A percentile compares a stretch with the other conserved stretches of the same genome.
These are phyloP conservation scores for Neodon shergylaensis DNA, from an alignment of 2,113 vertebrate species.

Conservation along the genomic window DNA sequence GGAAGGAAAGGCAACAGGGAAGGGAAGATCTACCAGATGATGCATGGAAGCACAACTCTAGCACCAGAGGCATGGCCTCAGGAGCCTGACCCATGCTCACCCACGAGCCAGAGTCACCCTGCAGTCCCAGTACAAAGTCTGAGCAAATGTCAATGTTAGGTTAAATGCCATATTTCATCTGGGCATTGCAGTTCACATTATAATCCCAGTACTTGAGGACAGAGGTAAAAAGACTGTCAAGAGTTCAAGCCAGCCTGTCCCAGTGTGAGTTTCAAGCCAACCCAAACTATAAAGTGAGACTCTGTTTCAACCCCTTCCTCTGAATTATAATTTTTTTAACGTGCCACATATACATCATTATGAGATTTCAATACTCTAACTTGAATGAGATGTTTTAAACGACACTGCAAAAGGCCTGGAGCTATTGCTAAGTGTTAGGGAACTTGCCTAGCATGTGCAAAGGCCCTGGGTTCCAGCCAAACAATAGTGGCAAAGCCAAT, in stretches of 20 bases:
- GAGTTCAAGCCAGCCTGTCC: neutral
- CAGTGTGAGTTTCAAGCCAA: neutral
- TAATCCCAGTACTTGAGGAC: neutral
- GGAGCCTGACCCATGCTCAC: neutral
- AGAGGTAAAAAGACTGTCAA: neutral
- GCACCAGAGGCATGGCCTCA: neutral
- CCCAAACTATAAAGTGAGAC: neutral
- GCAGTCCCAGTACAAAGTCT: neutral
- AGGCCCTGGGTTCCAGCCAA: neutral
- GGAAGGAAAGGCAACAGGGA: conserved; percentile 30
- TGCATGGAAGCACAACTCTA: neutral
- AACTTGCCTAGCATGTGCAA: too few species aligned
- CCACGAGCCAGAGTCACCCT: neutral
- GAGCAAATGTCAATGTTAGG: neutral
- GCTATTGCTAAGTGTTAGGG: neutral
- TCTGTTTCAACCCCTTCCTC: neutral
- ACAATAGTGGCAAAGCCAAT: neutral
- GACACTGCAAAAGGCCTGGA: neutral
- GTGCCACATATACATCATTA: neutral
- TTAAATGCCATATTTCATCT: neutral
- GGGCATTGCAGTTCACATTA: neutral
- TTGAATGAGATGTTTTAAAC: neutral
- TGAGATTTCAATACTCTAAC: conserved; percentile 14
- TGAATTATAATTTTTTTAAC: neutral
- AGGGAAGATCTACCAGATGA: neutral